phyloP scores from a whole-genome alignment of 1,140 invertebrate species.

The Pseudomyrmex sp. region DNA sequence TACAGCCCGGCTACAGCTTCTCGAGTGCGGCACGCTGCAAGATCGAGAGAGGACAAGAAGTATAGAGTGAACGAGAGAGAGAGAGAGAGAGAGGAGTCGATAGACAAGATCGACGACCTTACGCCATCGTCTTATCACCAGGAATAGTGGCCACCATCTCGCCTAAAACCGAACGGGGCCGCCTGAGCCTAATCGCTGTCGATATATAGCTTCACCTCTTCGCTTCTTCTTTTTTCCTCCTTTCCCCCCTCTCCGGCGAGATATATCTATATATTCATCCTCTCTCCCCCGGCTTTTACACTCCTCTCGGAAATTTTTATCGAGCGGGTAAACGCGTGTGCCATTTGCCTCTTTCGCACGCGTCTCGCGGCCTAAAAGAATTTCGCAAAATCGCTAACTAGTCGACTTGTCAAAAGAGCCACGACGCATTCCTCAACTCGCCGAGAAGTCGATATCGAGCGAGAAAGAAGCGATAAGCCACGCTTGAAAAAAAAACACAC shows the following conservation, averaged over 20 bases:
- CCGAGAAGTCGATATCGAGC: constrained; percentile 52
- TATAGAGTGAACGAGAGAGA: constrained; percentile 19
- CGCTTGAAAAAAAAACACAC: constrained; percentile 36
- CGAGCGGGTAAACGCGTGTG: constrained; percentile 24
- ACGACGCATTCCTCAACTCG: constrained; percentile 20
- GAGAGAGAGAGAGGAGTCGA: not conserved
- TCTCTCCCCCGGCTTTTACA: constrained; percentile 2
- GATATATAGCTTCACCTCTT: constrained; percentile 51
- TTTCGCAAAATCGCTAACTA: constrained; percentile 20
- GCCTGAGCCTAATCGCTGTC: constrained; percentile 60
- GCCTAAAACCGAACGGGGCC: constrained; percentile 54
- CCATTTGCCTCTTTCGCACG: not conserved
- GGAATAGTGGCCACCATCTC: constrained; percentile 19
- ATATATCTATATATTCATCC: not conserved
- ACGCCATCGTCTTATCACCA: constrained; percentile 26
- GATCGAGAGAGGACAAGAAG: constrained; percentile 53
- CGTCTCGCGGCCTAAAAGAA: constrained; percentile 22
- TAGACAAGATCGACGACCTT: constrained; percentile 50
- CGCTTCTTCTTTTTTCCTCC: constrained; percentile 9
- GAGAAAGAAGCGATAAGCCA: constrained; percentile 25
- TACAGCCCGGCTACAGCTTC: constrained; percentile 30
- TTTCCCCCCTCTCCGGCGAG: not conserved
- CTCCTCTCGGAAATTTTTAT: constrained; percentile 11
- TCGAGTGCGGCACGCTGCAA: constrained; percentile 54
- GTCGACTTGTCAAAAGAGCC: not conserved